Evolutionary conservation across 2,888 invertebrate species (phyloP).

Genomic region (Acronicta psi): DNA sequence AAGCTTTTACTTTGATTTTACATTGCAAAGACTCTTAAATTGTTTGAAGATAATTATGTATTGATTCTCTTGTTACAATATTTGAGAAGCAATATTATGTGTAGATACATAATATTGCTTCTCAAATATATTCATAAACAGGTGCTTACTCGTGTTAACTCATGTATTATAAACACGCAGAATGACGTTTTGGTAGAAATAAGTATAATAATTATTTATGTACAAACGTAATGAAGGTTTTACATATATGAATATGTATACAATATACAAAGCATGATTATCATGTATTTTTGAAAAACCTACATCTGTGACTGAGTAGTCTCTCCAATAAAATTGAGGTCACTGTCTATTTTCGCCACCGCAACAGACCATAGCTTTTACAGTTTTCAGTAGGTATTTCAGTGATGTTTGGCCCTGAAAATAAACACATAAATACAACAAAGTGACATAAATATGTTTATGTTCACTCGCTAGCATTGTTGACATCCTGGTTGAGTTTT

Average conservation of each 20-base stretch:
- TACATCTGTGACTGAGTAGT: slow-evolving; percentile 5
- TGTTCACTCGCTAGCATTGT: no score
- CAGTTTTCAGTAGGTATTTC: background rate
- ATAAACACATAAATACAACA: background rate
- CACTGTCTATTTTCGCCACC: slow-evolving; percentile 28
- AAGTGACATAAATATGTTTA: background rate
- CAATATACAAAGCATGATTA: no score
- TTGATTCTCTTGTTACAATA: background rate
- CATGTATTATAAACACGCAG: background rate
- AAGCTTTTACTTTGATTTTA: no score
- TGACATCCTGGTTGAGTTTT: no score
- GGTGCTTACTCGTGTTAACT: background rate
- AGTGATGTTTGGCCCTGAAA: background rate
- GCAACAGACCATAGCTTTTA: background rate
- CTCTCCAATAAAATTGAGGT: slow-evolving; percentile 31
- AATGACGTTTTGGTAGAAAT: slow-evolving; percentile 6
- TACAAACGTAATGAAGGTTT: no score
- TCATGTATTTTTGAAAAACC: no score
- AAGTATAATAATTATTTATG: background rate
- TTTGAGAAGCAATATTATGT: background rate
- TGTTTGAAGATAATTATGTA: background rate
- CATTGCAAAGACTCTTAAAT: background rate
- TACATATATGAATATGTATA: no score
- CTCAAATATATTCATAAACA: no score
- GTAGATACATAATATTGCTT: no score